Evolutionary conservation across 2,797 vertebrate species (phyloP).

Genomic region (Gymnopithys bicolor): DNA sequence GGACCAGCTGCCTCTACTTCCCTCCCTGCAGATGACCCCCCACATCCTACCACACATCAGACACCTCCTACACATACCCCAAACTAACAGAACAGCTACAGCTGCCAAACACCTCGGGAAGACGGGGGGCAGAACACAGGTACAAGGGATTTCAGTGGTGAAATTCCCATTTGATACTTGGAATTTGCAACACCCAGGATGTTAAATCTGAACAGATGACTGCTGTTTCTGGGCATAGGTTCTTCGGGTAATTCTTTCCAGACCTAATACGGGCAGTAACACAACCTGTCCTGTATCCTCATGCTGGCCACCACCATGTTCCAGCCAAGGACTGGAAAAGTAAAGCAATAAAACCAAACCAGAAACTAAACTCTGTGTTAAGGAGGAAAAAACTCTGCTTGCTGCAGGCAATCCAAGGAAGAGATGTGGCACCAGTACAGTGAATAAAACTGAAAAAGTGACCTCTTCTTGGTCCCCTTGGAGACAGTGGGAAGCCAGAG

Average conservation of each 20-base stretch:
- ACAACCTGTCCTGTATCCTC: not conserved
- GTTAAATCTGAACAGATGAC: not conserved
- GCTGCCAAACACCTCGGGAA: accelerated
- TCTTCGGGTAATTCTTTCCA: not conserved
- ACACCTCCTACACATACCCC: not conserved
- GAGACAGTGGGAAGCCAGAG: not conserved
- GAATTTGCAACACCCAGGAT: not conserved
- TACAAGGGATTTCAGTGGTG: not conserved
- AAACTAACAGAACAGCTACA: not conserved
- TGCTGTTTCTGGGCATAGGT: not conserved
- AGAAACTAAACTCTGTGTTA: constrained; percentile 7
- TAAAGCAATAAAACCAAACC: constrained; percentile 1
- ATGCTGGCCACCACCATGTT: accelerated
- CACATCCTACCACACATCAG: no score
- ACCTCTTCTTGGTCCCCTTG: not conserved
- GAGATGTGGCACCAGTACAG: not conserved
- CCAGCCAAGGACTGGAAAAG: not conserved
- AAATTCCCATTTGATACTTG: not conserved
- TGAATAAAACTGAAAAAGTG: constrained; percentile 2
- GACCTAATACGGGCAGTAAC: not conserved
- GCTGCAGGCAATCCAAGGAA: not conserved
- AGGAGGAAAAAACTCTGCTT: not conserved
- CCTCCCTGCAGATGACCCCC: not conserved
- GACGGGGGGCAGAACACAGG: not conserved
- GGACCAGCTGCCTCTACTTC: not conserved